Evolutionary conservation across 2,113 vertebrate species (phyloP), one percentile per base, ranked within the genome.

Genomic region (Gracilinanus agilis): DNA sequence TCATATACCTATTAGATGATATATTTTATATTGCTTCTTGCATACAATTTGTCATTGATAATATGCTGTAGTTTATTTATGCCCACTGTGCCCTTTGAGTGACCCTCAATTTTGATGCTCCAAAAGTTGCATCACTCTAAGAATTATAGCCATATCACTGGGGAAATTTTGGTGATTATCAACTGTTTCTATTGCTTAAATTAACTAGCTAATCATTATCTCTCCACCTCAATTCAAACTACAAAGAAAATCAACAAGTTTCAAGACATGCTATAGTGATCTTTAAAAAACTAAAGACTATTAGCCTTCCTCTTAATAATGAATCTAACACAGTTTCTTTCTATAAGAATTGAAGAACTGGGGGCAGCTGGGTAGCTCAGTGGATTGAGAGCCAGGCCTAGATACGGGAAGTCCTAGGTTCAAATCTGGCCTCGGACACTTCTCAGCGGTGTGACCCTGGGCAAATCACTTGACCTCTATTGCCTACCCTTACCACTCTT

Each of bases 261-360:
- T 90, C 44, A 94, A 53, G 88, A 95, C 92, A 56, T 11, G 44
- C 75, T 91, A 89, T 56, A 95, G 0, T 91, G 25, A 67, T 24
- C 49, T 93, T 90, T 92, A 58, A 90, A 95, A 55, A 40, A 90
- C 90, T 54, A 92, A 93, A 95, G 56, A 21, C 91, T 12, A 61
- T 88, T 83, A 92, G 94, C 19, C 56, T 44, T 89, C 40, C 90
- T 96, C 93, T 58, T 88, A 96, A 90, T 90, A 27, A 0, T 92
- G 12, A 49, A 16, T 54, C 67, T 90, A 91, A 92, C 88, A 4
- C 40, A n/a, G 5, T 54, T 75, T 95, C 19, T 89, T 58, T 94
- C 49, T 89, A 9, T 1, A 95, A 95, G 21, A 92, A 24, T 24
- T 13, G 29, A 94, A 34, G 92, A 89, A 91, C n/a, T n/a, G n/a